Evolutionary conservation across 1,140 invertebrate species (phyloP), one percentile per base, ranked within the genome.

Genomic region (Drosophila mayri): DNA sequence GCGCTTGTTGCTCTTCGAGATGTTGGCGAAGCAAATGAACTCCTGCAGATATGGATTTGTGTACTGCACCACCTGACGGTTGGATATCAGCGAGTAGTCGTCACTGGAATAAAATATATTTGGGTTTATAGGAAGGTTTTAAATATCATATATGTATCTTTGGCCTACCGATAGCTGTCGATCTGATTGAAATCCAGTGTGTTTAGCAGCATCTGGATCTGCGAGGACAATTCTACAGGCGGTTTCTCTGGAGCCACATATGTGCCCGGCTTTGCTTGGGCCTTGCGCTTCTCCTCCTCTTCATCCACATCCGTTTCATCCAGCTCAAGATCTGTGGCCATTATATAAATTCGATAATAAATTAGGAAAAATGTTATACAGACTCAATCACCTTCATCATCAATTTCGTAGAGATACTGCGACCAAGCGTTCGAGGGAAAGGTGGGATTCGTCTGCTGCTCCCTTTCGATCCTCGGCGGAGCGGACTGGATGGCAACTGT

Each of bases 391-490:
- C 84, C 92, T 38, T 93, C 90, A 50, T 81, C 91, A 38, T 92
- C 85, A 7, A 91, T 78, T 50, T 94, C 92, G 38, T 95, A 93
- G 18, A 94, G 91, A 79, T 94, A 94, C 76, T 97, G 96, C 1
- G 95, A 95, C 94, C 95, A 95, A 44, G 94, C 93, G 91, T 96
- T 96, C 61, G 94, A 93, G 11, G 94, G 94, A 91, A 95, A 95
- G 59, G 93, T 93, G 22, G 95, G 94, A 46, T 93, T 93, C 2
- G 96, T 97, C 93, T 97, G 96, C 60, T 94, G 94, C 72, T 94
- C 93, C 43, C 93, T 93, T 18, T 93, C 81, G 14, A 91, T 68
- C 28, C 82, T 91, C 0, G 81, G 50, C 0, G 94, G 92, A 9
- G 94, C 93, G 7, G 93, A 95, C 87, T 95, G 94, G 40, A 93